Evolutionary conservation across 2,113 vertebrate genomes (phyloP), one percentile per base, ranked within the genome.

Genomic region (Gymnocephalus cernua): DNA sequence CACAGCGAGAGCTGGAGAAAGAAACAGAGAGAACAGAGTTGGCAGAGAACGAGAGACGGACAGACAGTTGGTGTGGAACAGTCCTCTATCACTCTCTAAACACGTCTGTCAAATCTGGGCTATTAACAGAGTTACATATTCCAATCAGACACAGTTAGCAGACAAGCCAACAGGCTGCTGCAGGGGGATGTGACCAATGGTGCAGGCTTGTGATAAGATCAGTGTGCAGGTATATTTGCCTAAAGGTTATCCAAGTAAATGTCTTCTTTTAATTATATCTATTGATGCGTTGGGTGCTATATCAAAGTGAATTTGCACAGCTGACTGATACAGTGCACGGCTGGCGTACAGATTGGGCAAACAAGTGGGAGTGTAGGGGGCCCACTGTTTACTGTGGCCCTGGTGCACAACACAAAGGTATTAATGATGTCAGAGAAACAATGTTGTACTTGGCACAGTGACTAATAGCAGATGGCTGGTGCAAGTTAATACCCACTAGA

Each of bases 301-400:
- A 86, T 88, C 77, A 58, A 69, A 88, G 78, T 66, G 78, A 75
- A 77, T 92, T 91, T 92, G 75, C 85, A 86, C 90, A 93, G 92
- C 78, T 74, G 86, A 91, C 66, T 8, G 64, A 78, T 32, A 77
- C 81, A 6, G 80, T 1, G 23, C 65, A 57, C 21, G 81, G 74
- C 64, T 27, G 81, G 67, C 15, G 44, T 67, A 48, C 74, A 74
- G 80, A 79, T 62, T 56, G 63, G 61, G 77, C 59, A 86, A 84
- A 85, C 87, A 83, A 64, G 80, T 3, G 45, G 80, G 58, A 53
- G 66, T 1, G 38, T 0, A 27, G 19, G 59, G 50, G 21, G 47
- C 21, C 70, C 51, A 1, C 4, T 87, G 78, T 89, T 88, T 85
- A 65, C 75, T 11, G 65, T 74, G 66, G 87, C 38, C 78, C 67